Evolutionary conservation across 2,888 invertebrate species (phyloP), one percentile per base, ranked within the genome.

Genomic region (Xestia rhomboidea): DNA sequence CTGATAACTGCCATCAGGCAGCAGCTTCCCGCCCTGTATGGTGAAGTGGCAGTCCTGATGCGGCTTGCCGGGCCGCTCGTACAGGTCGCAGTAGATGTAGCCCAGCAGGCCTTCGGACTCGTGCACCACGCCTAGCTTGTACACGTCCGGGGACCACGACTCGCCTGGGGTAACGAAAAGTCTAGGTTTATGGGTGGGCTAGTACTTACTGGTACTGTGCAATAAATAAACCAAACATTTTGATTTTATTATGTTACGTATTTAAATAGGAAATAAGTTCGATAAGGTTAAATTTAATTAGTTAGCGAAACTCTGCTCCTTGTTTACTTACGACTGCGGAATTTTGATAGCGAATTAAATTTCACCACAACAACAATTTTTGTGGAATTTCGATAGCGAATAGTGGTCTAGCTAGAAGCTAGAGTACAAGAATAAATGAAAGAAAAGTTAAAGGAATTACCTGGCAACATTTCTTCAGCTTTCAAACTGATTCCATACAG

Each of bases 41-140:
- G 99, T 99, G 95, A 99, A 99, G 95, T 99, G 99, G 91, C 99
- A 99, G 94, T 99, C 99, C 96, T 99, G 99, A 94, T 98, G 98
- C 10, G 99, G 98, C 95, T 99, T 99, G n/a, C 98, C 98, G 41
- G 97, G 96, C 73, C 99, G 97, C 94, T 99, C 99, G 92, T 98
- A 99, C 91, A 99, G 98, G 96, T 99, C 99, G 94, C 99, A 99
- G 95, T 99, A 99, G 89, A 99, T 99, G 91, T 99, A 97, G 0
- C 99, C 99, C 51, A 99, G 95, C 21, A 98, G 93, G 0, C 98
- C 98, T 91, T 99, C 98, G 0, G 94, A 96, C 89, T 98, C 98
- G 90, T 99, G 98, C 2, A 98, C 97, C 41, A 99, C 99, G n/a
- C 98, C 98, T 79, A 99, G 94, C 95, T 99, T 99, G 91, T 99